Evolutionary conservation across 37 sponge, comb jelly and placozoan species (phyloP), one percentile per base, ranked within the genome.

Genomic region (Theonella swinhoei): DNA sequence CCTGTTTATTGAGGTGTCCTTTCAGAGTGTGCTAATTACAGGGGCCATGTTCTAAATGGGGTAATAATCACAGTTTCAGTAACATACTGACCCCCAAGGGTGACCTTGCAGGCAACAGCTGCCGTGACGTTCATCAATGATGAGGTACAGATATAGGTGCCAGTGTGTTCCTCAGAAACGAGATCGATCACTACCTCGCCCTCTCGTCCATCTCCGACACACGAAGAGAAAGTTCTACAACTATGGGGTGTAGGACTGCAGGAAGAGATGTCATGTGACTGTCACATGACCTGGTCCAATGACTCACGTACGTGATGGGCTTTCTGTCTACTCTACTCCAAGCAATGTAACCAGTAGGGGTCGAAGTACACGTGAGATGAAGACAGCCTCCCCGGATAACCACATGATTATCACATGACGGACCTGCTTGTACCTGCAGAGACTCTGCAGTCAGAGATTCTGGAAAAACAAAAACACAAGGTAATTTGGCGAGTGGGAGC

Each of bases 141-240:
- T 3, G 80, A 75, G 0, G 78, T 37, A 35, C 90, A 89, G 39
- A 84, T 43, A 39, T 89, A 89, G 73, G 58, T 64, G 11, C 90
- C 85, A 30, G 47, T 73, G 66, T 89, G 75, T 33, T 79, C 74
- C 25, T 8, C 30, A 8, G 20, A 14, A 3, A 78, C 37, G 37
- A 71, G 33, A 28, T 62, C 72, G 59, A 85, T 35, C 37, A 85
- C 64, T 14, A 85, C 72, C 43, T 68, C 71, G 2, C 86, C 79
- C 19, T 77, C 34, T 9, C 70, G 70, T 5, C 70, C 3, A 25
- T 25, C 61, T 0, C 36, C 59, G 28, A 8, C 40, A 59, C 80
- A 80, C 36, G 64, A 83, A 28, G 33, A 2, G 42, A 68, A 42
- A 59, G 33, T 39, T 29, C 64, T 43, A 85, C 77, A 77, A 32